phyloP scores from a whole-genome alignment of 2,113 vertebrate genomes.

The Bujurquina vittata region DNA sequence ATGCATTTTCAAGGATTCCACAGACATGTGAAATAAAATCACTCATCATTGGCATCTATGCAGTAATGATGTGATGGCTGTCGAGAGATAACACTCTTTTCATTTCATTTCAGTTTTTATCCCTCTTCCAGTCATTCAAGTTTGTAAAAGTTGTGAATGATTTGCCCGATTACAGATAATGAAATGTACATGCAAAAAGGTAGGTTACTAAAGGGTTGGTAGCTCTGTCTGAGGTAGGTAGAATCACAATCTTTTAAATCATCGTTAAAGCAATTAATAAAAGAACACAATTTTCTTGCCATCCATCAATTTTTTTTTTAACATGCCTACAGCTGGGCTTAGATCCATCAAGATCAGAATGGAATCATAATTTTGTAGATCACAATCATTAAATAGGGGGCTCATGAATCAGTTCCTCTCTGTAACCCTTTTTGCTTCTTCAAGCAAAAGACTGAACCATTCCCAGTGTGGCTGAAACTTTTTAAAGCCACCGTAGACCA shows the following conservation, averaged over 20 bases:
- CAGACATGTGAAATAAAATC: background rate
- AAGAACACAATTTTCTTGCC: background rate
- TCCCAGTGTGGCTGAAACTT: background rate
- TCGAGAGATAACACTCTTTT: background rate
- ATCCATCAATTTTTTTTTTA: slow-evolving; percentile 4
- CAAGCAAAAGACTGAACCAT: background rate
- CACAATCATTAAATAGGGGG: background rate
- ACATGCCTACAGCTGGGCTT: background rate
- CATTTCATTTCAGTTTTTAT: background rate
- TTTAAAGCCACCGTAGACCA: background rate
- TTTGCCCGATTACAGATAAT: background rate
- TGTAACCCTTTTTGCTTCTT: slow-evolving; percentile 7
- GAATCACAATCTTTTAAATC: background rate
- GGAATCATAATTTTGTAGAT: slow-evolving; percentile 10
- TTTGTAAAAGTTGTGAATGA: background rate
- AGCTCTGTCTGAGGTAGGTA: background rate
- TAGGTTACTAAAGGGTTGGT: background rate
- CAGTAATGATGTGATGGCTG: background rate
- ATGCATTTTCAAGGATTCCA: background rate
- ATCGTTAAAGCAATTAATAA: slow-evolving; percentile 3
- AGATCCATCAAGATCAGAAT: background rate
- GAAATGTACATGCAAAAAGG: background rate
- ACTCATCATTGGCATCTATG: background rate
- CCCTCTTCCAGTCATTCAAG: background rate
- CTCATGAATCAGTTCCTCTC: background rate